phyloP scores from a whole-genome alignment of 2,113 vertebrate species.

The Chauna torquata region DNA sequence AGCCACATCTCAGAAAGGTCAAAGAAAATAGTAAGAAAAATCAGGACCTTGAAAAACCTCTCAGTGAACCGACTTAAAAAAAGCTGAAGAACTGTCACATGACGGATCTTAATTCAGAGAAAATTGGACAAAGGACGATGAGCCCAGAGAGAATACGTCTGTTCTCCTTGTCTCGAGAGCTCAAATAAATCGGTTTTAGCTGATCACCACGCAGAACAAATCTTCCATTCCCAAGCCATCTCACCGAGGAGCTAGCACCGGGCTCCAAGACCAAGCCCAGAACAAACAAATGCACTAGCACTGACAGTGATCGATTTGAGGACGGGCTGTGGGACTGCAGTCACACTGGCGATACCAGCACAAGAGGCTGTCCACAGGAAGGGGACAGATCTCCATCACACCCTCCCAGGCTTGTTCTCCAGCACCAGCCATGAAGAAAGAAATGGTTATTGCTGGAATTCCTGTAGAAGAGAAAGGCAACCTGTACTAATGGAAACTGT shows the following conservation, averaged over 20 bases:
- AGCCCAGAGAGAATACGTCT: fast-evolving
- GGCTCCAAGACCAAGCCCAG: not conserved
- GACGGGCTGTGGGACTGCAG: not conserved
- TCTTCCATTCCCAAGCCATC: not conserved
- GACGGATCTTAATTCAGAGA: not conserved
- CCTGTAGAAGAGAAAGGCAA: not conserved
- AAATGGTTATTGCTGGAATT: not conserved
- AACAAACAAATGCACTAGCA: not conserved
- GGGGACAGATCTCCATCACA: not conserved
- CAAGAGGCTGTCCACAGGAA: not conserved
- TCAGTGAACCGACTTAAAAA: not conserved
- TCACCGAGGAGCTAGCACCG: not conserved
- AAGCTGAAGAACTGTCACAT: not conserved
- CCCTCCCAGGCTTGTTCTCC: not conserved
- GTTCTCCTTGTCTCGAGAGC: fast-evolving
- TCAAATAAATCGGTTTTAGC: not conserved
- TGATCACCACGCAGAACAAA: not conserved
- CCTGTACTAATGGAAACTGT: not conserved
- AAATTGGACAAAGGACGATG: not conserved
- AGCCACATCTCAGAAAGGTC: not conserved
- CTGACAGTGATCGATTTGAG: fast-evolving
- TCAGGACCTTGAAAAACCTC: not conserved
- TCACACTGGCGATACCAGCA: not conserved
- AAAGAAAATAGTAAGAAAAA: not conserved
- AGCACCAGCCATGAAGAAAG: not conserved